Conservation (phyloP, 2,888 invertebrate genomes). For the Colostygia pectinataria region DNA sequence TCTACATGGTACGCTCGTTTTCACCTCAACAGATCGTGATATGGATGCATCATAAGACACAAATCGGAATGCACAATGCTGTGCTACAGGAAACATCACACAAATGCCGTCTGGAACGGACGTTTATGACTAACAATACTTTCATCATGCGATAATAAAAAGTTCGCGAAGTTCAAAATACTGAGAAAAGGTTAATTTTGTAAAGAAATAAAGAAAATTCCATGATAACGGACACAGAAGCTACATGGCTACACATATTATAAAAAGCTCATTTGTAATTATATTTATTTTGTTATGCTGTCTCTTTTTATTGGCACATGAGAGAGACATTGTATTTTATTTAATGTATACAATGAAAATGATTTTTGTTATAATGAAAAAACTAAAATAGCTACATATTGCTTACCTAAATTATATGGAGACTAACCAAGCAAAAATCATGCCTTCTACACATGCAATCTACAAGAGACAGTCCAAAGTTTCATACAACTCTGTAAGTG, state of each 20-base stretch:
- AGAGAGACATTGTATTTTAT: too few relatives aligned
- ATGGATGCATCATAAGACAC: constrained; percentile 34
- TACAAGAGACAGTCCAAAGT: constrained; percentile 41
- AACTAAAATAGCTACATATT: neutral
- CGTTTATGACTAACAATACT: constrained; percentile 9
- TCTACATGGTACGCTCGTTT: constrained; percentile 18
- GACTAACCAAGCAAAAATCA: constrained; percentile 17
- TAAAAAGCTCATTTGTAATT: neutral
- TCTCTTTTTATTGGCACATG: neutral
- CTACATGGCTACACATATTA: neutral
- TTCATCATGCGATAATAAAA: constrained; percentile 16
- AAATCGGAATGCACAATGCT: constrained; percentile 82
- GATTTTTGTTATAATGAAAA: too few relatives aligned
- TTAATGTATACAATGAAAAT: too few relatives aligned
- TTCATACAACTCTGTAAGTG: constrained; percentile 17
- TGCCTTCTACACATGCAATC: constrained; percentile 45
- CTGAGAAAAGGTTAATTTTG: constrained; percentile 5
- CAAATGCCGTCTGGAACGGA: constrained; percentile 56
- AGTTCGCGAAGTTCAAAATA: neutral
- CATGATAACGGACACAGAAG: neutral
- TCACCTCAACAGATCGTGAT: constrained; percentile 4
- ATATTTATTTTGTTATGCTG: too few relatives aligned
- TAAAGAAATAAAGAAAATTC: neutral
- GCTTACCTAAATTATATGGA: constrained; percentile 7
- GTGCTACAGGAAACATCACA: constrained; percentile 75